These are phyloP conservation scores for Scotopteryx bipunctaria DNA, from an alignment of 2,888 invertebrate species.

Conservation along the genomic window DNA sequence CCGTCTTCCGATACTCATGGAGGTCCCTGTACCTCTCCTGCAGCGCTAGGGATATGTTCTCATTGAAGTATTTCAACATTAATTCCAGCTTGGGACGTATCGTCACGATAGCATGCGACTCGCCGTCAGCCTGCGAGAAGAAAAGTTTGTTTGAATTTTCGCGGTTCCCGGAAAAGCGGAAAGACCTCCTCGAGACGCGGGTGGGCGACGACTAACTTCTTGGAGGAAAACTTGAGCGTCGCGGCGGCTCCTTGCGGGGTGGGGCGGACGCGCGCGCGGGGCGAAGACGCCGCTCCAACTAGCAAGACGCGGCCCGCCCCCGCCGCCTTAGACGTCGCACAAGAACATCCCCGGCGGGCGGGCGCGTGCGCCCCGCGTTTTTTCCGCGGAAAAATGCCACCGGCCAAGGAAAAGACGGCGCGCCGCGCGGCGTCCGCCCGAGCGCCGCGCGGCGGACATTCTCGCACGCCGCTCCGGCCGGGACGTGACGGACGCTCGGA, in stretches of 20 bases:
- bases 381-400: constrained; percentile 83
- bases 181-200: constrained; percentile 82
- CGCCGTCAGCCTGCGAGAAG: constrained; percentile 43
- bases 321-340: constrained; percentile 80
- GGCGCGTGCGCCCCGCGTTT: constrained; percentile 81
- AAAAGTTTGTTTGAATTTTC: constrained; percentile 46
- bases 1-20: constrained; percentile 81
- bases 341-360: constrained; percentile 82
- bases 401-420: constrained; percentile 80
- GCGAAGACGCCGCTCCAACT: constrained; percentile 82
- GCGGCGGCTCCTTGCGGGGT: constrained; percentile 81
- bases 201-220: constrained; percentile 84
- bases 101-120: constrained; percentile 76
- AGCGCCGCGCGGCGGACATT: constrained; percentile 48
- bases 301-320: constrained; percentile 83
- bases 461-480: constrained; percentile 48
- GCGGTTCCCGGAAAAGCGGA: constrained; percentile 54
- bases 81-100: constrained; percentile 78
- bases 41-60: constrained; percentile 82
- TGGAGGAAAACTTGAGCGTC: constrained; percentile 83
- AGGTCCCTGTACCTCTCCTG: constrained; percentile 83
- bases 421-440: constrained; percentile 55
- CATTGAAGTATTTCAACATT: constrained; percentile 83
- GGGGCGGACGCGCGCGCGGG: constrained; percentile 81
- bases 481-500: constrained; percentile 70